These are phyloP conservation scores for Seriola quinqueradiata DNA, from an alignment of 2,113 vertebrate species.

Conservation along the genomic window DNA sequence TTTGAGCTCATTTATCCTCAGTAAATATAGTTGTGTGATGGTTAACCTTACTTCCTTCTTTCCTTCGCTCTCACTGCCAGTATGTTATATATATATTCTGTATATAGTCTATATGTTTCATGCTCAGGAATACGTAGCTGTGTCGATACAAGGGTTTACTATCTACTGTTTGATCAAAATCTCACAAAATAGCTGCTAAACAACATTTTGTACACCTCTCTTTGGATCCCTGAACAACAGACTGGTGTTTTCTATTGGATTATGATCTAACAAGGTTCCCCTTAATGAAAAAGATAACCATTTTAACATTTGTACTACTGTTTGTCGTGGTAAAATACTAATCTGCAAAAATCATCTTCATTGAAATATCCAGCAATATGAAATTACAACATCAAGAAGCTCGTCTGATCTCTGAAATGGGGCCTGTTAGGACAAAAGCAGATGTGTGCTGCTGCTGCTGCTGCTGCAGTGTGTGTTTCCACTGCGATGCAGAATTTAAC, in stretches of 20 bases:
- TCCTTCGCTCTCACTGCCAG: too few species aligned
- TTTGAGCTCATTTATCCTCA: too few species aligned
- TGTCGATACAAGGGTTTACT: not conserved
- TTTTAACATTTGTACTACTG: not conserved
- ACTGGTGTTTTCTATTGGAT: not conserved
- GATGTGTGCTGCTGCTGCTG: not conserved
- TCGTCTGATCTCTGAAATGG: not conserved
- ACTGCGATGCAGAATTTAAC: slow-evolving; percentile 27
- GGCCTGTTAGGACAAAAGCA: not conserved
- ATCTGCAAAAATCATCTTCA: not conserved
- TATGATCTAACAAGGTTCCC: not conserved
- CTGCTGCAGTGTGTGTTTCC: slow-evolving; percentile 5
- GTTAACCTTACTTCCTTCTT: not conserved
- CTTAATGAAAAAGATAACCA: not conserved
- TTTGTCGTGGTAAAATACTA: not conserved
- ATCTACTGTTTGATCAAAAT: not conserved
- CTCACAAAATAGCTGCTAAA: too few species aligned
- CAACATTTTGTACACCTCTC: too few species aligned
- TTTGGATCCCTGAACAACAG: not conserved
- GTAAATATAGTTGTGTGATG: not conserved
- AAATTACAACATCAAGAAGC: not conserved
- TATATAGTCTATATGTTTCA: not conserved
- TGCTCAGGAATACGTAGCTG: not conserved
- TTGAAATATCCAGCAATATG: not conserved
- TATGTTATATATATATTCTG: not conserved